Base-by-base conservation (phyloP, 2,888 invertebrate species). In the Teinopalpus imperialis region DNA sequence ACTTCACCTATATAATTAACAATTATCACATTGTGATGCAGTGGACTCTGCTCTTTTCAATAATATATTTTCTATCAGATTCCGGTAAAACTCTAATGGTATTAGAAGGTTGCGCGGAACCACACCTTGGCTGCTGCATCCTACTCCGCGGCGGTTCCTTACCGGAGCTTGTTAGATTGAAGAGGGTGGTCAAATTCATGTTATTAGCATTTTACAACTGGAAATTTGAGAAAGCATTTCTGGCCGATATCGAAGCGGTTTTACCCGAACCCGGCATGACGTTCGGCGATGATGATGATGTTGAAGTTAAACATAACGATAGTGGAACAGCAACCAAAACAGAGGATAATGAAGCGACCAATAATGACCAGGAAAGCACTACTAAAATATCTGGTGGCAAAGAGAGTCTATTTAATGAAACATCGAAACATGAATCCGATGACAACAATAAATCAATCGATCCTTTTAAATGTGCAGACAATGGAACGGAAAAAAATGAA, bases 151-250 rank as follows among this genome's bases (percentile, higher is more conserved):
- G 98, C 0, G 91, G 91, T 0, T 87, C 91, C 0, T 76, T 90
- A 43, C 71, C 81, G n/a, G 97, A 98, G 69, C 86, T 98, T 3
- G 90, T 92, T 5, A 92, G 93, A 66, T 93, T 98, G 0, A 98
- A 98, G 73, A 93, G 92, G 60, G 94, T 98, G 0, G 92, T 94
- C 0, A 93, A 93, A 34, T 94, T 95, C 66, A 91, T 97, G 90
- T 90, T 97, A 0, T 94, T 95, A 49, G 93, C 95, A 0, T 92
- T 94, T 23, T 98, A 98, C 74, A 98, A 98, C 61, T 96, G 97
- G 93, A 92, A 95, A 35, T 83, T 98, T 29, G 99, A 99, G 76
- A 94, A 95, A 62, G 95, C 97, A 0, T 98, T 97, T 74, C 91
- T 97, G 81, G 96, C 96, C 51, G 96, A 97, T 69, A 96, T 95